Conservation (phyloP, 2,113 vertebrate genomes). For the Syngnathus typhle region DNA sequence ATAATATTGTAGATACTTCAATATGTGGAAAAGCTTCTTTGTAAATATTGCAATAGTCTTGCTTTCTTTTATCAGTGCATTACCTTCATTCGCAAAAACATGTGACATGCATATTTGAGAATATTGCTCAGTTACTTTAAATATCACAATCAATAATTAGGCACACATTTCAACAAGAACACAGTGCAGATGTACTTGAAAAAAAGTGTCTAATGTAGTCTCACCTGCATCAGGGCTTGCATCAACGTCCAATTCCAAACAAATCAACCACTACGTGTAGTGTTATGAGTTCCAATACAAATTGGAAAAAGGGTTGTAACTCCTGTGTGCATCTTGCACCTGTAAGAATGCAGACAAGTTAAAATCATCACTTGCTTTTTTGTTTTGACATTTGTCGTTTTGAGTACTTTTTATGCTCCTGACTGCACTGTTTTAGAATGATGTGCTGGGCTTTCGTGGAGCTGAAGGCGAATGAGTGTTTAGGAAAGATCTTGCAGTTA, state of each 20-base stretch:
- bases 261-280: slow-evolving; percentile 42
- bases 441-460: slow-evolving; percentile 2
- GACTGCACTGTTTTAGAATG: background rate
- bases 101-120: no score
- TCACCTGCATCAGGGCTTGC: slow-evolving; percentile 36
- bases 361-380: background rate
- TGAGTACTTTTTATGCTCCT: background rate
- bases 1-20: background rate
- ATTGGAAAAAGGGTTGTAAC: slow-evolving; percentile 25
- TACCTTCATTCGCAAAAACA: no score
- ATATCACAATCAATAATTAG: background rate
- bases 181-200: background rate
- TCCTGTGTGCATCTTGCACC: background rate
- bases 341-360: background rate
- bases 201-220: background rate
- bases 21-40: background rate
- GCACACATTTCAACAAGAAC: no score
- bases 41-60: no score
- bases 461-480: no score
- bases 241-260: slow-evolving; percentile 24
- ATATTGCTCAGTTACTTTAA: background rate
- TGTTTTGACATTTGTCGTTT: background rate
- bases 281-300: slow-evolving; percentile 48
- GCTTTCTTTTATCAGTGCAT: no score
- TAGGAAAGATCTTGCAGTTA: no score